Base-by-base conservation (phyloP, 2,888 invertebrate genomes). In the Leptinotarsa peninsularis region DNA sequence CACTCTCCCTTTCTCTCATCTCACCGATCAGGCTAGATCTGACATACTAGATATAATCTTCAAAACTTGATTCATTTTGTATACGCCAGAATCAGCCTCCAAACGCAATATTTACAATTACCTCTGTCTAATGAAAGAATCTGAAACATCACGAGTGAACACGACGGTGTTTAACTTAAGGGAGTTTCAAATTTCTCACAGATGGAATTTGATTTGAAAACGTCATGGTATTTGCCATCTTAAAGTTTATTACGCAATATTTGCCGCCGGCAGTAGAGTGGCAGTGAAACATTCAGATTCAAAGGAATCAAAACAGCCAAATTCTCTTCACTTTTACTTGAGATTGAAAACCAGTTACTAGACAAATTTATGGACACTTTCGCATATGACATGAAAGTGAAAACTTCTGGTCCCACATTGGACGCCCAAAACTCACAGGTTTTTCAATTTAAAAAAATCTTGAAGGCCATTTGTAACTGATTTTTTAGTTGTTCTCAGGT, bases 221-320 rank as follows among this genome's bases (percentile, higher is more conserved):
- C 49, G 60, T 58, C 70, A 70, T 70, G 70, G 70, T 68, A 52
- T 27, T 70, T 21, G 43, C 56, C 49, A 70, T 70, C 15, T 33
- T 49, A 4, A 70, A 43, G 14, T 70, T 33, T 70, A 58, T 43
- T 74, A 15, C 23, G 23, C 58, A 58, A 13, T 58, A 58, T 58
- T 58, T 21, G 21, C 23, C 60, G 78, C 78, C 79, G 82, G 83
- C 83, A 83, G 83, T 83, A 77, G 63, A 75, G 75, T 79, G 83
- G 83, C 83, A 83, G 83, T 83, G 81, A 76, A 76, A 73, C 75
- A 72, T 78, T 76, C 73, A 74, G 72, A 79, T 79, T 79, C 79
- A 77, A 77, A 73, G 73, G 76, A 77, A 79, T 73, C 78, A 50
- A 78, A 68, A 69, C 70, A 69, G 69, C 33, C 69, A 69, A 52